Conservation (phyloP, 2,888 invertebrate species). For the Steromphala cineraria region DNA sequence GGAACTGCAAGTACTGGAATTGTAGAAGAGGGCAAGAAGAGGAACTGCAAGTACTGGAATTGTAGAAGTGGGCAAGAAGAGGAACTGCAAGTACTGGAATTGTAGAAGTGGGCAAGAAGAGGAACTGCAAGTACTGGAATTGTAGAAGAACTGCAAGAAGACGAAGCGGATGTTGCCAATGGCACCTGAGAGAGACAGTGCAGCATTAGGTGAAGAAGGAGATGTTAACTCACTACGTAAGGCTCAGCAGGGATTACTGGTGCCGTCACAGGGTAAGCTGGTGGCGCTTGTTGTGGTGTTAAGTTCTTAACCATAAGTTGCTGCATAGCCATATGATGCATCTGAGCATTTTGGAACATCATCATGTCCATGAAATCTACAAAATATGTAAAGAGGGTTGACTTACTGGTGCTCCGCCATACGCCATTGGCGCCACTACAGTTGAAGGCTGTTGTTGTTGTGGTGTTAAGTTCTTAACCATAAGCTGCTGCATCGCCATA, state of each 20-base stretch:
- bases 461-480: slow-evolving; percentile 50
- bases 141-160: neutral
- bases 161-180: neutral
- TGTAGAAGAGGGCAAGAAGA: neutral
- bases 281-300: neutral
- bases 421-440: neutral
- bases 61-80: neutral
- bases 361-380: slow-evolving; percentile 70
- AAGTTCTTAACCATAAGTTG: slow-evolving; percentile 62
- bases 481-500: slow-evolving; percentile 66
- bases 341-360: slow-evolving; percentile 70
- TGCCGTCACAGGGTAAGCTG: neutral
- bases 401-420: slow-evolving; percentile 5
- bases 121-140: neutral
- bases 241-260: neutral
- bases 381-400: neutral
- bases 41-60: neutral
- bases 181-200: neutral
- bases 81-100: too few species aligned
- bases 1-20: too few species aligned
- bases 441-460: neutral
- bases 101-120: neutral
- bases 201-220: neutral
- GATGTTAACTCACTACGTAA: neutral
- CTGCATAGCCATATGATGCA: slow-evolving; percentile 68